A percentile compares a stretch with the other conserved stretches of the same genome.
phyloP scores from a whole-genome alignment of 2,797 vertebrate species.

The Enteromius paludinosus region DNA sequence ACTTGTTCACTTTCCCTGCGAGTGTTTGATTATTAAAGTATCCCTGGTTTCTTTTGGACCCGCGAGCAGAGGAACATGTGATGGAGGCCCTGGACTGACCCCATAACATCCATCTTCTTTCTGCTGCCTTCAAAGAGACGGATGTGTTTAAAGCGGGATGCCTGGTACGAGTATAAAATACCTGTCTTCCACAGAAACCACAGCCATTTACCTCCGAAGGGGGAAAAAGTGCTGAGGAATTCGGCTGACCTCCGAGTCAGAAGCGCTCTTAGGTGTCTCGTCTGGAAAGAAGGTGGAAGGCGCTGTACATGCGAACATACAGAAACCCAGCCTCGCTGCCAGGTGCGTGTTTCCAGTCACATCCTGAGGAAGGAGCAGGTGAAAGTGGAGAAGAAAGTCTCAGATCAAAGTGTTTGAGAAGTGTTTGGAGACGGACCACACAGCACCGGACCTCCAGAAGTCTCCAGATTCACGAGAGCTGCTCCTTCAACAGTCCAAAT shows the following conservation, averaged over 20 bases:
- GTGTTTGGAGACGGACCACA: conserved; percentile 20
- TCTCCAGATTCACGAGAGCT: conserved; percentile 32
- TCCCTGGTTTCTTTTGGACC: conserved; percentile 59
- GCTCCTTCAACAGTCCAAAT: background rate
- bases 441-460: conserved; percentile 9
- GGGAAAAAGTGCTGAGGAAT: conserved; percentile 56
- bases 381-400: conserved; percentile 41
- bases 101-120: conserved; percentile 62
- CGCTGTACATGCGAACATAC: conserved; percentile 30
- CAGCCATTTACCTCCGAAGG: conserved; percentile 56
- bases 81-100: conserved; percentile 54
- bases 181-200: conserved; percentile 57
- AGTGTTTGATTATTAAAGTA: conserved; percentile 46
- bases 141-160: conserved; percentile 47
- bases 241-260: conserved; percentile 53
- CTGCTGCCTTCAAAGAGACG: conserved; percentile 53
- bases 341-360: conserved; percentile 39
- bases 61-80: conserved; percentile 51
- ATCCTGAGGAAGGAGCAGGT: conserved; percentile 38
- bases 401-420: conserved; percentile 47
- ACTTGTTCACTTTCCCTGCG: conserved; percentile 25
- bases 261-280: conserved; percentile 24
- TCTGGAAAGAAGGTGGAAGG: conserved; percentile 47
- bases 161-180: conserved; percentile 55
- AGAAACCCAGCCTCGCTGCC: conserved; percentile 41